Base-by-base conservation (phyloP, 2,888 invertebrate species). In the Harmothoe impar region DNA sequence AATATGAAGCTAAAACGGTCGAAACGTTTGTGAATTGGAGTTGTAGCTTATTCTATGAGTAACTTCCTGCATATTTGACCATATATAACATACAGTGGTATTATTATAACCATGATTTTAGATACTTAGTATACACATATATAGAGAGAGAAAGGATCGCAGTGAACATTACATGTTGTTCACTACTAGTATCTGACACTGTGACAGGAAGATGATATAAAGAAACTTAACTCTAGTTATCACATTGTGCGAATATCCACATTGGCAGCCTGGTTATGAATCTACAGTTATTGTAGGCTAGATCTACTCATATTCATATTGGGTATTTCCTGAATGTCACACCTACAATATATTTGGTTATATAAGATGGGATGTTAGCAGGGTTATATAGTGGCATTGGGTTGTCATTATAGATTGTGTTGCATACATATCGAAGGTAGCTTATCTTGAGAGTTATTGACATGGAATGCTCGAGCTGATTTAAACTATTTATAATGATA, bases 391-490 rank as follows among this genome's bases (percentile, higher is more conserved):
- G 23, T 62, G n/a, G 23, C 20, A 62, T 62, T 62, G 62, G n/a
- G 20, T 12, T 62, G 15, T 12, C 10, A 43, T n/a, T 5, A 62
- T 62, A 62, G 3, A 12, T 15, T 62, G 1, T 62, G 62, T n/a
- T 20, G 62, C 62, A 62, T 62, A 15, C 62, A 62, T 43, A 43
- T 62, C 62, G 62, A 62, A 1, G n/a, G 62, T 62, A 62, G 62
- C 62, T 15, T n/a, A 62, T 62, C 20, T 72, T 72, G 25, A 72
- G 72, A 72, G 29, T 72, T 72, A 72, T 72, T 72, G 31, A 72
- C 72, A 72, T 72, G 72, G 72, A 81, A 81, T 81, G 81, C 43
- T 81, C 17, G n/a, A 81, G 33, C 43, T n/a, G 3, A 62, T n/a
- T 15, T 62, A 62, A n/a, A 62, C 62, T 62, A 62, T 15, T 62